Conservation (phyloP, 2,888 invertebrate genomes). For the Caenorhabditis sp. region DNA sequence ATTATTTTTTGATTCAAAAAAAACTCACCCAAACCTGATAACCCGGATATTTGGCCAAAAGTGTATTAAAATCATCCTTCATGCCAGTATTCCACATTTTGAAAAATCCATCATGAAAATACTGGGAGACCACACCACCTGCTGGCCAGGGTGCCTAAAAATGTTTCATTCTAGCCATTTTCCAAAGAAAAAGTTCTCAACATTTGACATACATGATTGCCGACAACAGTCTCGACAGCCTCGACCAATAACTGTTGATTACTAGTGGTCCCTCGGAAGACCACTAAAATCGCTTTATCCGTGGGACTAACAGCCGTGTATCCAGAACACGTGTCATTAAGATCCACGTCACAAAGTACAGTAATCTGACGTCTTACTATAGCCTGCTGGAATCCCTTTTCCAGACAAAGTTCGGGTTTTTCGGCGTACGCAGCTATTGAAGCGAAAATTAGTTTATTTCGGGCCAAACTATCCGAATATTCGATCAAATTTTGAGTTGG, state of each 20-base stretch:
- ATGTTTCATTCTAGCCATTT: neutral
- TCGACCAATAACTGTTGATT: slow-evolving; percentile 56
- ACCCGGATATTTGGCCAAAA: slow-evolving; percentile 39
- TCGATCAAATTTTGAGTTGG: neutral
- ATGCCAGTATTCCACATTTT: slow-evolving; percentile 58
- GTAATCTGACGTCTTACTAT: slow-evolving; percentile 17
- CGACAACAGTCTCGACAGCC: slow-evolving; percentile 47
- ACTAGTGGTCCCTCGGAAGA: slow-evolving; percentile 57
- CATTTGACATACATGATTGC: slow-evolving; percentile 35
- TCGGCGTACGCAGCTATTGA: slow-evolving; percentile 8
- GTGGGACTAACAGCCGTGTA: slow-evolving; percentile 51
- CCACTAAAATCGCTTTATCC: slow-evolving; percentile 58
- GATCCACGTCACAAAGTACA: slow-evolving; percentile 12
- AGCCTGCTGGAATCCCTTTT: neutral
- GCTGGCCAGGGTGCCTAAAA: slow-evolving; percentile 46
- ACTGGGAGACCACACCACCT: slow-evolving; percentile 60
- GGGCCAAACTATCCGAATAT: slow-evolving; percentile 25
- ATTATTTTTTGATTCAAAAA: neutral
- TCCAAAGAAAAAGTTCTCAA: neutral
- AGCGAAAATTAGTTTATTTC: slow-evolving; percentile 25
- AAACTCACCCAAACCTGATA: slow-evolving; percentile 58
- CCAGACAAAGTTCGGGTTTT: slow-evolving; percentile 10
- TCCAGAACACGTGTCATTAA: slow-evolving; percentile 47
- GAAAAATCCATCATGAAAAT: slow-evolving; percentile 59
- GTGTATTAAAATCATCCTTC: slow-evolving; percentile 47